A percentile compares a stretch with the other conserved stretches of the same genome.
These are phyloP conservation scores for Bos javanicus DNA, from an alignment of 2,113 vertebrate species.

Conservation along the genomic window DNA sequence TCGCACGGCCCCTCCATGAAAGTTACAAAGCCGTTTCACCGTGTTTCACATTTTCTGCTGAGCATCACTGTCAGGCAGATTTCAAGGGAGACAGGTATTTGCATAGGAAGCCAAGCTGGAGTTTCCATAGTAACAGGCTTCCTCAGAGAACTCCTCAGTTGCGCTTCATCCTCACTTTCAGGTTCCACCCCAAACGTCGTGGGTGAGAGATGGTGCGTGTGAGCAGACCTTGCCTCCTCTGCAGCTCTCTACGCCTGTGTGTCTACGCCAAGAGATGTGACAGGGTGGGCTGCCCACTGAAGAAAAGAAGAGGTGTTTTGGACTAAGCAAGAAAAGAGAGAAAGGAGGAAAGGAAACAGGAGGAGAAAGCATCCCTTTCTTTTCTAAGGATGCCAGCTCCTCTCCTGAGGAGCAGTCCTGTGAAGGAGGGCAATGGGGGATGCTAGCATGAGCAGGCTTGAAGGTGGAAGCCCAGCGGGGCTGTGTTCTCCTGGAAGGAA, in stretches of 20 bases:
- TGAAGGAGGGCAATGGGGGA: accelerated
- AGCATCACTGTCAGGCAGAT: not conserved
- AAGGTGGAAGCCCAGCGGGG: accelerated
- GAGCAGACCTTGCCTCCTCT: accelerated
- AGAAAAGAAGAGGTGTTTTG: not conserved
- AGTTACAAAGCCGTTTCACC: slow-evolving; percentile 37
- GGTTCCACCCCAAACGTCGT: not conserved
- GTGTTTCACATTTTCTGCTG: not conserved
- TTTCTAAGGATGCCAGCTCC: no score
- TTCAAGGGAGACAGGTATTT: slow-evolving; percentile 28
- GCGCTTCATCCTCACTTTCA: not conserved
- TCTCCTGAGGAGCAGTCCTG: accelerated
- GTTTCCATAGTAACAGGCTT: slow-evolving; percentile 52
- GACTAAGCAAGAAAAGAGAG: not conserved
- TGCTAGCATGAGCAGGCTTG: no score
- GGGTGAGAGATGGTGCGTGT: not conserved
- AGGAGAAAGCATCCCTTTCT: not conserved
- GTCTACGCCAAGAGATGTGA: accelerated
- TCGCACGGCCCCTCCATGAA: not conserved
- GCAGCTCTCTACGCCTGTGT: accelerated
- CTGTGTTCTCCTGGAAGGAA: not conserved
- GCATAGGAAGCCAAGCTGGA: not conserved
- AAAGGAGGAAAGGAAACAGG: no score
- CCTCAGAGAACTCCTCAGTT: not conserved
- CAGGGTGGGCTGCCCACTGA: not conserved